Base-by-base conservation (phyloP, 2,797 vertebrate species). In the Sebastiscus albofasciatus region DNA sequence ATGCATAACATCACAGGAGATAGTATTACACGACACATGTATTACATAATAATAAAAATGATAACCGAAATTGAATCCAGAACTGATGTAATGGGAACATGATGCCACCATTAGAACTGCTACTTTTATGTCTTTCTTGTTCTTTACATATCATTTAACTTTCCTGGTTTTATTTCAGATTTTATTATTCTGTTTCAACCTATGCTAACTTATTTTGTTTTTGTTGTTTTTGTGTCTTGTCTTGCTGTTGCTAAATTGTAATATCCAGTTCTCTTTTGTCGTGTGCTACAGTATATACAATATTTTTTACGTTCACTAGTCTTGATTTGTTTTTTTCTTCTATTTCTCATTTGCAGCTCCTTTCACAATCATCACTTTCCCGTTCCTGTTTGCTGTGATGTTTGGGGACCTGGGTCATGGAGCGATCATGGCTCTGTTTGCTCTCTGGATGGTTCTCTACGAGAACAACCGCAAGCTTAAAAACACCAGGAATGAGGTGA, bases 371-470 rank as follows among this genome's bases (percentile, higher is more conserved):
- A 95, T 99, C 93, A 99, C 99, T 0, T 99, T 99, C 78, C 99
- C 99, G 0, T 99, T 99, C 89, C 79, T 99, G 85, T 99, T 99
- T 3, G 98, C 98, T 0, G 97, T 99, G 77, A 99, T 99, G 99
- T 99, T 99, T 33, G 99, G 98, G 60, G 99, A 99, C 92, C 93
- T 97, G 0, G 99, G 99, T 13, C 99, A 99, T 0, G 99, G 99
- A 26, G 54, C 97, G 1, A 95, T 99, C 52, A 99, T 99, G 98
- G 92, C 96, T 74, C 8, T 97, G 0, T 99, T 99, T 86, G 97
- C 97, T 29, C 89, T 97, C 56, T 94, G 97, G 95, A 95, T 99
- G 95, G 97, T 99, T 64, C 55, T 97, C 1, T 97, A 94, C 3
- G 98, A 99, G 92, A 96, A 98, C 52, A 97, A 97, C 84, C 97